Evolutionary conservation across 2,113 vertebrate genomes (phyloP).

Genomic region (Oncorhynchus nerka): DNA sequence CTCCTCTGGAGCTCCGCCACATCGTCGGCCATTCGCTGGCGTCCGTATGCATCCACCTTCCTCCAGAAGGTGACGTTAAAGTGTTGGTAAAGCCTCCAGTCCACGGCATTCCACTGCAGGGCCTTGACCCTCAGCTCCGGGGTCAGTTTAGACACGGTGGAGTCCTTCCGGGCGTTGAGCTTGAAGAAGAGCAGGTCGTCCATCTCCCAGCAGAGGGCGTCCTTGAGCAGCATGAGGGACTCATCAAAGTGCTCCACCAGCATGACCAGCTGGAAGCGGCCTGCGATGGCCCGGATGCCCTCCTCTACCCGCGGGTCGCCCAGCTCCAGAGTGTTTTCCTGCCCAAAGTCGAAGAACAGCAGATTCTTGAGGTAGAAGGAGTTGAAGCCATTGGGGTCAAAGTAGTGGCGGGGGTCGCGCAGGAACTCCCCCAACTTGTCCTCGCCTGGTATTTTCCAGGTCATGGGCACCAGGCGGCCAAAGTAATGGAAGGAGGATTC

Average conservation of each 20-base stretch:
- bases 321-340: constrained; percentile 81
- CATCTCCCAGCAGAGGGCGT: constrained; percentile 93
- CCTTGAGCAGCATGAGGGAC: constrained; percentile 91
- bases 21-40: constrained; percentile 81
- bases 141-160: constrained; percentile 80
- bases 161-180: constrained; percentile 88
- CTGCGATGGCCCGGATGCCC: constrained; percentile 81
- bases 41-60: constrained; percentile 85
- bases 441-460: constrained; percentile 86
- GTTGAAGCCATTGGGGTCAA: constrained; percentile 86
- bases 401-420: constrained; percentile 81
- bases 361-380: constrained; percentile 97
- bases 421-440: constrained; percentile 90
- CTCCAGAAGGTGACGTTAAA: constrained; percentile 94
- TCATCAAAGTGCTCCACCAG: constrained; percentile 94
- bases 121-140: constrained; percentile 83
- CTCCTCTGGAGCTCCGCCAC: constrained; percentile 80
- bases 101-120: constrained; percentile 87
- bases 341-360: constrained; percentile 95
- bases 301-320: constrained; percentile 78
- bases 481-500: constrained; percentile 98
- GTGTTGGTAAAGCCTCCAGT: constrained; percentile 87
- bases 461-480: constrained; percentile 84
- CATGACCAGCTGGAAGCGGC: constrained; percentile 91
- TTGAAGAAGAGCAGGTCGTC: constrained; percentile 96